Evolutionary conservation across 1,140 invertebrate genomes (phyloP).

Genomic region (Lasioglossum albipes): DNA sequence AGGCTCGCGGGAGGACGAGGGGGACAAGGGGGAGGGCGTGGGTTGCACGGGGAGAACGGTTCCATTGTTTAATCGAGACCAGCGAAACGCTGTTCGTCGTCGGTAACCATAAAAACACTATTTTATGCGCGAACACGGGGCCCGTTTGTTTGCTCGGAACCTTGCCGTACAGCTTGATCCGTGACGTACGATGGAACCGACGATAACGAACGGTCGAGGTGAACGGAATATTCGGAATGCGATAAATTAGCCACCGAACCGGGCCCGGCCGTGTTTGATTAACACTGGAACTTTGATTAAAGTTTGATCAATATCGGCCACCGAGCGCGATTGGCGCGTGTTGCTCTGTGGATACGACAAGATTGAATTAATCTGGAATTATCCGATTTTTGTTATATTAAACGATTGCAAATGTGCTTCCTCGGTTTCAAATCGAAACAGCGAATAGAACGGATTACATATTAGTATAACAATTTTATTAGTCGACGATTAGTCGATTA

Average conservation of each 20-base stretch:
- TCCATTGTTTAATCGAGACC: conserved; percentile 77
- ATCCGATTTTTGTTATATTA: too few relatives aligned
- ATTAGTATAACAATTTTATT: too few relatives aligned
- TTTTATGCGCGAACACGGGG: conserved; percentile 45
- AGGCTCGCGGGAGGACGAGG: conserved; percentile 17
- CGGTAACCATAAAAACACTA: conserved; percentile 53
- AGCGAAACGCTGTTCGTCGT: conserved; percentile 52
- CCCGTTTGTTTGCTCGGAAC: conserved; percentile 32
- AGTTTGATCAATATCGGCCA: too few relatives aligned
- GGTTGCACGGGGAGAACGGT: conserved; percentile 49
- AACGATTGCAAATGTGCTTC: too few relatives aligned
- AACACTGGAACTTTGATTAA: background rate
- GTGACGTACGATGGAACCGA: conserved; percentile 37
- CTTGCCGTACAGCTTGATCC: conserved; percentile 42
- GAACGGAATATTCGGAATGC: conserved; percentile 26
- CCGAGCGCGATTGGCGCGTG: too few relatives aligned
- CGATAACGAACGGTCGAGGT: conserved; percentile 26
- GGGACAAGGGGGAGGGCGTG: conserved; percentile 1
- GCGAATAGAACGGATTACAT: too few relatives aligned
- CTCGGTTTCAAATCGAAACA: too few relatives aligned
- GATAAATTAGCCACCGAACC: conserved; percentile 26
- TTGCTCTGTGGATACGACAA: too few relatives aligned
- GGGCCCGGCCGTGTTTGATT: background rate
- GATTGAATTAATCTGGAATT: too few relatives aligned
- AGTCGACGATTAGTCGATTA: too few relatives aligned